phyloP scores from a whole-genome alignment of 2,113 vertebrate species.

The Barbus barbus region DNA sequence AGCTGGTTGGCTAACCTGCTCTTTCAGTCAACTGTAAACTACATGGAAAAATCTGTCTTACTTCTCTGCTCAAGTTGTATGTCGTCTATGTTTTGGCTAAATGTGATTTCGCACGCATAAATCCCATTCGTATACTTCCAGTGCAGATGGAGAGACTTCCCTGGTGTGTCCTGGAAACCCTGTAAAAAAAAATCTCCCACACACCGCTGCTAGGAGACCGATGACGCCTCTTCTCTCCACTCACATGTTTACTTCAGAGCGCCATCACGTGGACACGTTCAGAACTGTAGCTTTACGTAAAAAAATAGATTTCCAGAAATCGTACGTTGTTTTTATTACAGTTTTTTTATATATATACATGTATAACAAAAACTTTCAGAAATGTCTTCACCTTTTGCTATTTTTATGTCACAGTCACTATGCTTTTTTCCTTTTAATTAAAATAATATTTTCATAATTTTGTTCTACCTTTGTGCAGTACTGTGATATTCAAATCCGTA shows the following conservation, averaged over 20 bases:
- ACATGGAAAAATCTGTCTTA: neutral
- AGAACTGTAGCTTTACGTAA: neutral
- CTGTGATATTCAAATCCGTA: neutral
- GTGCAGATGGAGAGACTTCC: neutral
- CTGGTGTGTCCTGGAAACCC: neutral
- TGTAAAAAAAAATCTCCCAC: conserved; percentile 61
- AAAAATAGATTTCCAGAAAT: neutral
- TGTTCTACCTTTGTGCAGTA: neutral
- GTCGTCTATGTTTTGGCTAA: neutral
- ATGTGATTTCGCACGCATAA: neutral
- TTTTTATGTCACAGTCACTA: neutral
- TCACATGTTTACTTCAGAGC: conserved; percentile 3
- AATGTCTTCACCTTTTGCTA: neutral
- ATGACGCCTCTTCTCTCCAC: neutral
- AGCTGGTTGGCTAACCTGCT: neutral
- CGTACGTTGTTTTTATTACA: no score
- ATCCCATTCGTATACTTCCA: no score
- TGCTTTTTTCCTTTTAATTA: neutral
- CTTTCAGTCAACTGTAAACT: neutral
- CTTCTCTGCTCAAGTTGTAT: neutral
- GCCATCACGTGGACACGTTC: conserved; percentile 50
- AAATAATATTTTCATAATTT: no score
- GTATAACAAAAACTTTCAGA: no score
- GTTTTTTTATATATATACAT: no score
- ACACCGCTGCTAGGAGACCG: conserved; percentile 67